Evolutionary conservation across 2,888 invertebrate species (phyloP), one percentile per base, ranked within the genome.

Genomic region (Sphaeridia pumilis): DNA sequence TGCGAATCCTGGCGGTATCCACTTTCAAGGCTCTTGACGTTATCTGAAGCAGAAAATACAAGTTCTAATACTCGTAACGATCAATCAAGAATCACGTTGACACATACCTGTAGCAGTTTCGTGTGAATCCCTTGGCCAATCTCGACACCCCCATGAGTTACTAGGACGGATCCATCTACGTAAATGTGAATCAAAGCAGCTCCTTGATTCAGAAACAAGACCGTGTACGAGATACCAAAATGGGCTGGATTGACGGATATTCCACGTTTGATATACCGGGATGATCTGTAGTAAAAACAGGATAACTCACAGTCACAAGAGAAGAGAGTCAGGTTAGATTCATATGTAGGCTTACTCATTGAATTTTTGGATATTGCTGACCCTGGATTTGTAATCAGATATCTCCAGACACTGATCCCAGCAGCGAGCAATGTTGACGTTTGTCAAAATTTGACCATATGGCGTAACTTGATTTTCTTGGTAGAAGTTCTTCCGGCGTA

Each of bases 381-480:
- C 50, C 65, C 83, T 76, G 59, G 76, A 70, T 2, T 72, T 66
- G 66, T 80, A 83, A 58, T 82, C 74, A 5, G 86, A 79, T 65
- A 80, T 79, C 45, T 74, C 66, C 0, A 84, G 66, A 66, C 87
- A 87, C 69, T 90, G 85, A 3, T 78, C 72, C 83, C 89, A 89
- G 68, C 92, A 93, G 56, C 76, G 73, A 47, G 73, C 71, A 47
- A 87, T 67, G 0, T 83, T 88, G 66, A 87, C 88, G 63, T 83
- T 74, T 1, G 74, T 75, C 48, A 94, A 69, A 38, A 70, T 67
- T 72, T 88, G 87, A 49, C 83, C 82, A 65, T 83, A 90, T 67
- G 83, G 85, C 0, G 89, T 90, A 1, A 69, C 60, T 58, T 83
- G 80, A 7, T 87, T 87, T 67, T 86, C 84, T 64, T 76, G 74